Conservation (phyloP, 2,888 invertebrate genomes). For the Drosophila mimetica region DNA sequence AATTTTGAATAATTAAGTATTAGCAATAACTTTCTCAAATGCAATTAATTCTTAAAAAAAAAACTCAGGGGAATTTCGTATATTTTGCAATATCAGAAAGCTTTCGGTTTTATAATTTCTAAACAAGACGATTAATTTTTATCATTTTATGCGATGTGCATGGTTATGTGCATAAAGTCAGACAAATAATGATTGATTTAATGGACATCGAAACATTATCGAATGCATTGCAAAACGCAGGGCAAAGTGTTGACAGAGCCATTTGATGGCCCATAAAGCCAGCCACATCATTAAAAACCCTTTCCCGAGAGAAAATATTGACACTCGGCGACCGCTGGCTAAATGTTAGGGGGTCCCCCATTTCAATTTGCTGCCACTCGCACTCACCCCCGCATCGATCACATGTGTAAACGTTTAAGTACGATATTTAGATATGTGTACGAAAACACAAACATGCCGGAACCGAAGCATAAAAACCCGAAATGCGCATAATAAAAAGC, state of each 20-base stretch:
- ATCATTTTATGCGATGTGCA: slow-evolving; percentile 2
- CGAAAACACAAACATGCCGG: slow-evolving; percentile 74
- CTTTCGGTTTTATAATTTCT: neutral
- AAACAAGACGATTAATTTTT: slow-evolving; percentile 1
- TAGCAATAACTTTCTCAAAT: neutral
- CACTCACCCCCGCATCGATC: slow-evolving; percentile 24
- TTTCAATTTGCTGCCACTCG: slow-evolving; percentile 19
- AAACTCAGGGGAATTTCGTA: neutral
- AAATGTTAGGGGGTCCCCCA: slow-evolving; percentile 26
- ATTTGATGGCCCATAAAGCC: slow-evolving; percentile 70
- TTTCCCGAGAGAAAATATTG: slow-evolving; percentile 36
- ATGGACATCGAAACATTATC: slow-evolving; percentile 72
- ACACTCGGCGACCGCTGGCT: slow-evolving; percentile 31
- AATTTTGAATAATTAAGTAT: too few species aligned
- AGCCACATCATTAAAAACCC: slow-evolving; percentile 71
- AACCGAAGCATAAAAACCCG: slow-evolving; percentile 73
- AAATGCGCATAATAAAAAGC: slow-evolving; percentile 77
- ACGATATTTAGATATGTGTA: slow-evolving; percentile 76
- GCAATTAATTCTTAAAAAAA: neutral
- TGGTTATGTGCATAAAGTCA: slow-evolving; percentile 26
- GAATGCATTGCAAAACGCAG: slow-evolving; percentile 56
- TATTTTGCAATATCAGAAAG: neutral
- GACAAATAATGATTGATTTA: slow-evolving; percentile 67
- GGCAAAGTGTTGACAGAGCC: slow-evolving; percentile 58
- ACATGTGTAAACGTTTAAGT: slow-evolving; percentile 75